Percentiles rank a stretch among this genome's conserved stretches.
phyloP scores from a whole-genome alignment of 2,888 invertebrate species.

The Scaptomyza flava region DNA sequence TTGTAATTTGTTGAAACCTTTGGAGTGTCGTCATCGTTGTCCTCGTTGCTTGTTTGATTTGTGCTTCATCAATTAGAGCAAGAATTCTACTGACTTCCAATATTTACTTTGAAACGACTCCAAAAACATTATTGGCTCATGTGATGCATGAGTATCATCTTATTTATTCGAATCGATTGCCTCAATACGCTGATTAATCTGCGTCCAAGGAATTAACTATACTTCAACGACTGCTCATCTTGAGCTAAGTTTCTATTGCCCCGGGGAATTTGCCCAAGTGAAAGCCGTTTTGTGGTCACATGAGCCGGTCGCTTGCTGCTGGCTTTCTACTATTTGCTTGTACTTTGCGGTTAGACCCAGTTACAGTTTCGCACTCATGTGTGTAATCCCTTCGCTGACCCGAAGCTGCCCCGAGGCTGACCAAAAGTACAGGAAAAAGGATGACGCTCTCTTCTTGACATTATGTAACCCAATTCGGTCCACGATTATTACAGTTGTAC shows the following conservation, averaged over 20 bases:
- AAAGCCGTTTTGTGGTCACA: slow-evolving; percentile 69
- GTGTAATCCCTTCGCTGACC: slow-evolving; percentile 60
- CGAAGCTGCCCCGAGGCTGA: slow-evolving; percentile 54
- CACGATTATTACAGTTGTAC: slow-evolving; percentile 47
- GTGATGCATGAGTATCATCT: slow-evolving; percentile 21
- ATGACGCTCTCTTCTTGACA: slow-evolving; percentile 27
- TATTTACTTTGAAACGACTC: neutral
- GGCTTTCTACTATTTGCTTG: slow-evolving; percentile 19
- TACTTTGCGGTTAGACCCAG: slow-evolving; percentile 55
- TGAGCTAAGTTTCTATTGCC: slow-evolving; percentile 13
- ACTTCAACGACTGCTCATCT: slow-evolving; percentile 6
- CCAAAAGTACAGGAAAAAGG: slow-evolving; percentile 5
- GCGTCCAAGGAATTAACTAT: slow-evolving; percentile 70
- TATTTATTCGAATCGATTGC: slow-evolving; percentile 48
- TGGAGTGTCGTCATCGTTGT: slow-evolving; percentile 31
- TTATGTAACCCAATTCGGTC: slow-evolving; percentile 64
- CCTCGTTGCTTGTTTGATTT: neutral
- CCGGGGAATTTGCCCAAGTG: slow-evolving; percentile 25
- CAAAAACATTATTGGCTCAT: slow-evolving; percentile 36
- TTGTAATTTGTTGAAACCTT: slow-evolving; percentile 65
- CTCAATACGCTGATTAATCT: slow-evolving; percentile 75
- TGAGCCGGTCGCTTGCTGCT: slow-evolving; percentile 26
- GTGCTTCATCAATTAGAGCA: slow-evolving; percentile 52
- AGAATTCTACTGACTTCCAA: slow-evolving; percentile 13
- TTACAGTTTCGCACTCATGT: slow-evolving; percentile 38